These are phyloP conservation scores for Cettia cetti DNA, from an alignment of 2,113 vertebrate species.

Conservation along the genomic window DNA sequence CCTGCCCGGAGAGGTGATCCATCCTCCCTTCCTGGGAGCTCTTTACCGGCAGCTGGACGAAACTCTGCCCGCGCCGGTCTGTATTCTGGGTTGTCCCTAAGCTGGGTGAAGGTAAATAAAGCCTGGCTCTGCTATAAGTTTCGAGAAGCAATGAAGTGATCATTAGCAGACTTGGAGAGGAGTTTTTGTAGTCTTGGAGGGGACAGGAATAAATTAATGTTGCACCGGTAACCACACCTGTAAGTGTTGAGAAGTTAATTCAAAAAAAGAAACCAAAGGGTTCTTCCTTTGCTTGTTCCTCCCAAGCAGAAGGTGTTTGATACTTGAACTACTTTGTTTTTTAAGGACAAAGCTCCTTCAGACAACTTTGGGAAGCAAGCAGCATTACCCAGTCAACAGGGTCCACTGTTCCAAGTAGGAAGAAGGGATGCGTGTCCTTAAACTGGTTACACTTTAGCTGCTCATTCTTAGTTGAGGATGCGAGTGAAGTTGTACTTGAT, in stretches of 20 bases:
- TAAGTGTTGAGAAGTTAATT: not conserved
- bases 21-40: not conserved
- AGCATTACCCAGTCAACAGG: not conserved
- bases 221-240: not conserved
- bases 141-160: not conserved
- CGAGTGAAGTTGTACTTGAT: not conserved
- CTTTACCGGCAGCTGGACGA: not conserved
- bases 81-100: not conserved
- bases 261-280: not conserved
- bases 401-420: not conserved
- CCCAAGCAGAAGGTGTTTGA: not conserved
- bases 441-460: not conserved
- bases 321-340: not conserved
- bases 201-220: not conserved
- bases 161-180: not conserved
- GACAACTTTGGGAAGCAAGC: not conserved
- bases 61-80: accelerated
- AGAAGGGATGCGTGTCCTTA: not conserved
- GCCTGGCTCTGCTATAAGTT: not conserved
- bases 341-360: not conserved
- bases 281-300: not conserved
- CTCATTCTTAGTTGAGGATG: not conserved
- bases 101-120: not conserved
- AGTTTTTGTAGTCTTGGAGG: not conserved
- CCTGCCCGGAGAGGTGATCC: not conserved